Conservation (phyloP, 2,888 invertebrate genomes). For the Sthenelais limicola region DNA sequence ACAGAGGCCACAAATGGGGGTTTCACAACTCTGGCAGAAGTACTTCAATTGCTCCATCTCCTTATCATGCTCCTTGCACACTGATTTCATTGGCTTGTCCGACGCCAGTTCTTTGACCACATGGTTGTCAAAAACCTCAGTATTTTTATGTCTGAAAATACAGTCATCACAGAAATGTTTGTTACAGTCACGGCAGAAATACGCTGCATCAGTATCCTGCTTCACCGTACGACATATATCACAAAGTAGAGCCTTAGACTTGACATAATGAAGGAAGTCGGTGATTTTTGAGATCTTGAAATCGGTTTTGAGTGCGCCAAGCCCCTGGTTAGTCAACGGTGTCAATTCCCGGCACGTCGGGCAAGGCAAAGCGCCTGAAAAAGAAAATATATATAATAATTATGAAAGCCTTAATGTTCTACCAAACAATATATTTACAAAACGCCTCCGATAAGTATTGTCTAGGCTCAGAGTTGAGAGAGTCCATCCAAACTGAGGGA, state of each 20-base stretch:
- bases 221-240: constrained; percentile 30
- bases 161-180: constrained; percentile 41
- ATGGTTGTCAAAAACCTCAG: constrained; percentile 36
- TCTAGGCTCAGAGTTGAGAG: too few relatives aligned
- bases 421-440: not conserved
- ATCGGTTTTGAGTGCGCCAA: constrained; percentile 33
- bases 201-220: constrained; percentile 19
- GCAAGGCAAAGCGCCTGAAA: constrained; percentile 17
- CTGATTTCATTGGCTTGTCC: constrained; percentile 9
- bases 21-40: constrained; percentile 41
- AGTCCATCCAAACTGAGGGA: too few relatives aligned
- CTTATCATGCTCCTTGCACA: constrained; percentile 36
- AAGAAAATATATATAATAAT: not conserved
- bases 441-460: too few relatives aligned
- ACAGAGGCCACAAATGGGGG: constrained; percentile 23
- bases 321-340: constrained; percentile 5
- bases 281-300: constrained; percentile 43
- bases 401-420: not conserved
- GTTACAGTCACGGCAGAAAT: constrained; percentile 34
- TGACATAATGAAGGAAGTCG: not conserved
- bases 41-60: constrained; percentile 24
- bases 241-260: not conserved
- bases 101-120: constrained; percentile 16
- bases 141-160: constrained; percentile 35
- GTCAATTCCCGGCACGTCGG: constrained; percentile 38